phyloP scores from a whole-genome alignment of 2,113 vertebrate genomes.

The Helogale parvula region DNA sequence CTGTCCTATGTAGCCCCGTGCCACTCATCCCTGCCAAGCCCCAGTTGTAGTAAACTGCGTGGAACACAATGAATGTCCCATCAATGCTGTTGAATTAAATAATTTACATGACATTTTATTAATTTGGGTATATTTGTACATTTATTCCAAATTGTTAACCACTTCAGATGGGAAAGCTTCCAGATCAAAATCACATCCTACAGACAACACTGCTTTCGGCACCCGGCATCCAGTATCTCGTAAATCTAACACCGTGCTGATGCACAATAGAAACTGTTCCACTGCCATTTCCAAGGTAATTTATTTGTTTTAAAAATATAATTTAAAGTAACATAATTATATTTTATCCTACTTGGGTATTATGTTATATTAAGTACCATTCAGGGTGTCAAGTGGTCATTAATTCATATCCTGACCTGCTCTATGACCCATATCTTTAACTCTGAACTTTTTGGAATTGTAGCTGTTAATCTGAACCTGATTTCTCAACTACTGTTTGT shows the following conservation, averaged over 20 bases:
- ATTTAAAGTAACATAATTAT: neutral
- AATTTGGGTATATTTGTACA: neutral
- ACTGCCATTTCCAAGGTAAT: neutral
- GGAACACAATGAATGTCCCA: neutral
- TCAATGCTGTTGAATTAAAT: neutral
- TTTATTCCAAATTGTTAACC: neutral
- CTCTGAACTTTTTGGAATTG: neutral
- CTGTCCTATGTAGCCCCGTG: rapidly evolving
- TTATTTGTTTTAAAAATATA: neutral
- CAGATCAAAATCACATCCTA: neutral
- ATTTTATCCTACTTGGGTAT: neutral
- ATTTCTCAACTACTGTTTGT: conserved; percentile 26
- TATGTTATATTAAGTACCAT: neutral
- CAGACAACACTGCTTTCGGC: neutral
- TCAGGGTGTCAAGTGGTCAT: neutral
- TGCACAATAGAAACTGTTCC: neutral
- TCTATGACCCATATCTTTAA: neutral
- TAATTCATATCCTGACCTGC: neutral
- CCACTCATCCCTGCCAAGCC: rapidly evolving
- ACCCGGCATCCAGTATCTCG: neutral
- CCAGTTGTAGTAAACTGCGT: neutral
- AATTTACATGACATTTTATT: neutral
- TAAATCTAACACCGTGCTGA: neutral
- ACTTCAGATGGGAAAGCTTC: neutral
- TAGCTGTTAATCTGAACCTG: neutral